phyloP scores from a whole-genome alignment of 2,888 invertebrate species.

The Hyposoter dolosus region DNA sequence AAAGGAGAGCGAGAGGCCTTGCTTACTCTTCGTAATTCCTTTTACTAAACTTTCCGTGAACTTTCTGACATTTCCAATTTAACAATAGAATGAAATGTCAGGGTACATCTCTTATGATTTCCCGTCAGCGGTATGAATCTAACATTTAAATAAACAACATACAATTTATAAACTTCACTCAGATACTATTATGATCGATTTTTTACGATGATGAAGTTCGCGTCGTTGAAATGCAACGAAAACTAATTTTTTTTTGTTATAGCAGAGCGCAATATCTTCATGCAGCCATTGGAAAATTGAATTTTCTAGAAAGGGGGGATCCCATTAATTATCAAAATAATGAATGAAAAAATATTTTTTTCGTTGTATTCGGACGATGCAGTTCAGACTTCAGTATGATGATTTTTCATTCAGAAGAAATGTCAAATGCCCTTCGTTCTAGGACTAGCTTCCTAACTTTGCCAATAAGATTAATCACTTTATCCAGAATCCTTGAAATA shows the following conservation, averaged over 20 bases:
- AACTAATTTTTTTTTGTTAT: too few relatives aligned
- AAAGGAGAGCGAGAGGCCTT: constrained; percentile 10
- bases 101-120: neutral
- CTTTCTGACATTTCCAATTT: constrained; percentile 27
- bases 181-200: neutral
- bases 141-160: neutral
- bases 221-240: too few relatives aligned
- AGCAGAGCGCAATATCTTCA: too few relatives aligned
- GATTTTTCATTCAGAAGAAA: neutral
- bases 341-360: too few relatives aligned
- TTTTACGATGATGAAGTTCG: too few relatives aligned
- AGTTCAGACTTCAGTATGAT: too few relatives aligned
- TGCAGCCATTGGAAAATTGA: too few relatives aligned
- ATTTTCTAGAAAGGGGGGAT: too few relatives aligned
- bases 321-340: too few relatives aligned
- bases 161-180: neutral
- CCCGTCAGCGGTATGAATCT: neutral
- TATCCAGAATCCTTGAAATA: constrained; percentile 27
- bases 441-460: neutral
- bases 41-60: constrained; percentile 49
- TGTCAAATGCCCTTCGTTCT: neutral
- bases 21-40: constrained; percentile 44
- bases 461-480: constrained; percentile 8
- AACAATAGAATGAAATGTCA: constrained; percentile 43
- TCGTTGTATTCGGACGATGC: too few relatives aligned